Percentiles rank a stretch among this genome's conserved stretches.
Conservation (phyloP, 2,113 vertebrate species). For the Alligator mississippiensis region DNA sequence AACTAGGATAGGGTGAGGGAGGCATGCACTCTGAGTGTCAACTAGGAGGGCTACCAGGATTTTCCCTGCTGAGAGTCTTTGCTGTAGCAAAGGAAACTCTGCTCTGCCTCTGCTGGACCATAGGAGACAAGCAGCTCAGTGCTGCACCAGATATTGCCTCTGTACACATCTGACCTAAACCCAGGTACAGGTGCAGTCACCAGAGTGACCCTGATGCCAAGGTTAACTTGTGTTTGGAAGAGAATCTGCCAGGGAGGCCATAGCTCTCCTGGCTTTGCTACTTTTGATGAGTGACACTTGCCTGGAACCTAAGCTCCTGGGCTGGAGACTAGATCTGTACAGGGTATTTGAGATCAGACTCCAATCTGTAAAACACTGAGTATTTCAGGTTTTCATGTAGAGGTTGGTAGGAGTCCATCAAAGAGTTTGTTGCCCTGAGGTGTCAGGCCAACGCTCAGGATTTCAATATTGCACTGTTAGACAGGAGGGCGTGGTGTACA, state of each 20-base stretch:
- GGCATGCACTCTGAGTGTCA: no score
- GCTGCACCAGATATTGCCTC: background rate
- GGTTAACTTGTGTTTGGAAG: conserved; percentile 35
- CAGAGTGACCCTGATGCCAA: background rate
- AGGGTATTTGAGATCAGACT: conserved; percentile 56
- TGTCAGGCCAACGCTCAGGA: no score
- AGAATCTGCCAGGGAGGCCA: conserved; percentile 11
- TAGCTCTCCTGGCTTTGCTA: background rate
- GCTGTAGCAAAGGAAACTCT: no score
- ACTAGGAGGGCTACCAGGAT: no score
- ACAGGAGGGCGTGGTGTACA: no score
- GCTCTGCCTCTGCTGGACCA: no score
- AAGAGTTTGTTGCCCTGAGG: background rate
- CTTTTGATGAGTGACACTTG: conserved; percentile 1
- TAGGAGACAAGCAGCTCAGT: no score
- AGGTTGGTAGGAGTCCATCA: conserved; percentile 54
- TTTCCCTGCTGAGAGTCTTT: no score
- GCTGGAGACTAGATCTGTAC: conserved; percentile 45
- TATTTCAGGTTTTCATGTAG: conserved; percentile 45
- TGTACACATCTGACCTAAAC: conserved; percentile 55
- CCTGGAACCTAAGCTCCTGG: background rate
- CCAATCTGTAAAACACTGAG: conserved; percentile 36
- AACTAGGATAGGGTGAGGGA: no score
- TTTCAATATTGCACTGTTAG: no score
- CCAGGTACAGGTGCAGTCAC: conserved; percentile 16